Conservation (phyloP, 2,888 invertebrate genomes). For the Chymomyza fuscimana region DNA sequence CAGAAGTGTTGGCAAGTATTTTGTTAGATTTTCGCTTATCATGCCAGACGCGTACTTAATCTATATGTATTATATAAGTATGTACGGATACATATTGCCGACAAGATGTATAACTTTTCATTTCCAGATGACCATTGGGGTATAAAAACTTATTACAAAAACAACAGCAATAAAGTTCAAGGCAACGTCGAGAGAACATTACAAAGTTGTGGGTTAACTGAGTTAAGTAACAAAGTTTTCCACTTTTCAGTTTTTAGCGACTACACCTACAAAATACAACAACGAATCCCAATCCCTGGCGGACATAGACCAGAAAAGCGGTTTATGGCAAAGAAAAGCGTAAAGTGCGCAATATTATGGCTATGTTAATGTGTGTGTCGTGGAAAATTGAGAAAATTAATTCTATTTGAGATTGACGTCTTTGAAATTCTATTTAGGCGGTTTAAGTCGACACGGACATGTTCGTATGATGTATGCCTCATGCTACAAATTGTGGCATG, state of each 20-base stretch:
- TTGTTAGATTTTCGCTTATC: neutral
- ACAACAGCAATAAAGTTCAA: conserved; percentile 8
- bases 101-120: neutral
- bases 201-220: conserved; percentile 54
- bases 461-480: neutral
- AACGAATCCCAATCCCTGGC: neutral
- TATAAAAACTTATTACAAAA: neutral
- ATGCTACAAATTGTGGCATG: neutral
- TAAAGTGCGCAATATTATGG: neutral
- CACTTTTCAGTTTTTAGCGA: conserved; percentile 57
- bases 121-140: neutral
- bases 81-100: too few relatives aligned
- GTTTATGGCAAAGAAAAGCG: neutral
- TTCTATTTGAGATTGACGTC: conserved; percentile 62
- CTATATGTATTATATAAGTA: neutral
- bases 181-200: conserved; percentile 18
- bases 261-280: conserved; percentile 27
- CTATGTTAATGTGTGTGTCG: neutral
- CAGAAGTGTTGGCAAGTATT: neutral
- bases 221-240: conserved; percentile 68
- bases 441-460: conserved; percentile 32
- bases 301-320: conserved; percentile 1
- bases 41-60: neutral
- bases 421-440: conserved; percentile 59
- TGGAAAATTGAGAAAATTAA: conserved; percentile 55